Evolutionary conservation across 1,140 invertebrate species (phyloP).

Genomic region (Dreissena rostriformis): DNA sequence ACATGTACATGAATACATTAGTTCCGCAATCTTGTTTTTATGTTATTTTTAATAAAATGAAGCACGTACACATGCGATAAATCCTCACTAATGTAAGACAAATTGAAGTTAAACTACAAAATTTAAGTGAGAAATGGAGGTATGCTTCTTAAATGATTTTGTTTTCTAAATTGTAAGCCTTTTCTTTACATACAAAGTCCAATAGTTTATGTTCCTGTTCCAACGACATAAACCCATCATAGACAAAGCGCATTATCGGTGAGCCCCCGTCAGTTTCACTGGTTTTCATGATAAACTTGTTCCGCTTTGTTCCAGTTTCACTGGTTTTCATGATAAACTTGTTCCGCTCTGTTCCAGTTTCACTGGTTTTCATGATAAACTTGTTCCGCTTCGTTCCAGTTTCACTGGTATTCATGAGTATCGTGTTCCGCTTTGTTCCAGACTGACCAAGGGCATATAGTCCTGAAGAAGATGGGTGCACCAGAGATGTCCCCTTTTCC

Average conservation of each 20-base stretch:
- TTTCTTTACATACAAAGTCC: neutral
- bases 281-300: neutral
- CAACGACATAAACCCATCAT: no score
- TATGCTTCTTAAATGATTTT: neutral
- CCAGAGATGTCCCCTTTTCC: neutral
- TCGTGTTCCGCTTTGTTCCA: neutral
- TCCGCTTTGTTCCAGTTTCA: no score
- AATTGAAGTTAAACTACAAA: no score
- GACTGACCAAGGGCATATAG: neutral
- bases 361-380: neutral
- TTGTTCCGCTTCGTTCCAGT: no score
- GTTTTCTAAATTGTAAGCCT: neutral
- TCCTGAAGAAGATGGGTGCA: conserved; percentile 5
- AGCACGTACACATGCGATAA: no score
- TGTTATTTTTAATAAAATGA: no score
- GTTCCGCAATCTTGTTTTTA: no score
- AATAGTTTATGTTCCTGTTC: neutral
- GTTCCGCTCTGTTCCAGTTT: no score
- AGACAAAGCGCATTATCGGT: no score
- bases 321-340: neutral
- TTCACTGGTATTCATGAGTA: neutral
- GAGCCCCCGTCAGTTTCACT: neutral
- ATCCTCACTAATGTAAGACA: no score
- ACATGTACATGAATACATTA: no score
- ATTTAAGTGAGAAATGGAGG: no score